Conservation (phyloP, 2,888 invertebrate genomes). For the Eristalis tenax region DNA sequence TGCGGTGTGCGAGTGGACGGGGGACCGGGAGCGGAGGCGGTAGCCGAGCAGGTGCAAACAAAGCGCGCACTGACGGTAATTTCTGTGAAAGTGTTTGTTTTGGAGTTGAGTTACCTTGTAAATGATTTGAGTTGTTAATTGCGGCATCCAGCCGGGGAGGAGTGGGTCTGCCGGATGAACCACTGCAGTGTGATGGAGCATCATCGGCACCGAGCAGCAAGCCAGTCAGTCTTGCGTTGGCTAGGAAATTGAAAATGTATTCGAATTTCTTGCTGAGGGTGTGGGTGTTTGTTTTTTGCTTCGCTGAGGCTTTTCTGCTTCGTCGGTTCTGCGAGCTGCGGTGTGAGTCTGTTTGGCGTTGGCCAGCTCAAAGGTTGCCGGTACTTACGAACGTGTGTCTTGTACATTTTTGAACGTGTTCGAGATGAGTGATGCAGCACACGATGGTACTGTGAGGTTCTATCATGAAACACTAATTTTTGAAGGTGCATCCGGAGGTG, state of each 20-base stretch:
- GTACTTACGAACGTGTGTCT: not conserved
- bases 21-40: too few species aligned
- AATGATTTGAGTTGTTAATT: constrained; percentile 32
- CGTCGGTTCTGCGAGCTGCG: not conserved
- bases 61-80: constrained; percentile 7
- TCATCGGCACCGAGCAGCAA: not conserved
- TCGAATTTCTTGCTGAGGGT: not conserved
- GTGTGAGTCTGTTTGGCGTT: not conserved
- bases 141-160: not conserved
- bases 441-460: too few species aligned
- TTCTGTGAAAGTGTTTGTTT: constrained; percentile 18
- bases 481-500: too few species aligned
- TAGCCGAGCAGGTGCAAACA: constrained; percentile 20
- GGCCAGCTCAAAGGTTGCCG: not conserved
- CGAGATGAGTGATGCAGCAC: too few species aligned
- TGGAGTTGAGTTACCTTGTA: not conserved
- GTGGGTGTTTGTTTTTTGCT: not conserved
- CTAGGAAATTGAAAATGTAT: not conserved
- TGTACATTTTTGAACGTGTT: too few species aligned
- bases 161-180: not conserved
- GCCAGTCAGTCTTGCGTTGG: not conserved
- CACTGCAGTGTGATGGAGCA: not conserved
- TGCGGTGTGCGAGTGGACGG: not conserved
- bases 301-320: not conserved
- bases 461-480: too few species aligned